Evolutionary conservation across 2,888 invertebrate species (phyloP).

Genomic region (Agrochola circellaris): DNA sequence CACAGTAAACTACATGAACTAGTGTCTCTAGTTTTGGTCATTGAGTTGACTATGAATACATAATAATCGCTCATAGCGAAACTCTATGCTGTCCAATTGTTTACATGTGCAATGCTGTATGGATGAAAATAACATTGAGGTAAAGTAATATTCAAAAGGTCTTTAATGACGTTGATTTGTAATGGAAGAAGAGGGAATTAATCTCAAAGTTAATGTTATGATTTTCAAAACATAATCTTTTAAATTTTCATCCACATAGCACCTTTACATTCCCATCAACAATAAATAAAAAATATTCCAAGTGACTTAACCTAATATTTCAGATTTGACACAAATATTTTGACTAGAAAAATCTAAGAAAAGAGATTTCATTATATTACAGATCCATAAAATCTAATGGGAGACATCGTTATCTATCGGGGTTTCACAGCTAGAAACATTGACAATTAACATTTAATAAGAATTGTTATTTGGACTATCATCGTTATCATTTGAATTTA

Average conservation of each 20-base stretch:
- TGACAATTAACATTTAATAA: conserved; percentile 75
- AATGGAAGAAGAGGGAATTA: not conserved
- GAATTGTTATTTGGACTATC: conserved; percentile 88
- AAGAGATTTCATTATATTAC: conserved; percentile 63
- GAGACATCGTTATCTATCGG: conserved; percentile 75
- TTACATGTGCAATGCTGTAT: conserved; percentile 33
- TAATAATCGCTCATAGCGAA: conserved; percentile 45
- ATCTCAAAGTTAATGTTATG: not conserved
- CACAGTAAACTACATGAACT: conserved; percentile 55
- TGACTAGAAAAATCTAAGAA: conserved; percentile 64
- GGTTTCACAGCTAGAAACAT: conserved; percentile 77
- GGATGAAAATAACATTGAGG: conserved; percentile 38
- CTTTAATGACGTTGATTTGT: not conserved
- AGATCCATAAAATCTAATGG: conserved; percentile 70
- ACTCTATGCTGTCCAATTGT: conserved; percentile 10
- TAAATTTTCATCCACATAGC: conserved; percentile 58
- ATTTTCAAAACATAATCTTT: not conserved
- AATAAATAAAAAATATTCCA: conserved; percentile 44
- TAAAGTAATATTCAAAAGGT: not conserved
- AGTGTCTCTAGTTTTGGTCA: conserved; percentile 72
- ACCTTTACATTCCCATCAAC: conserved; percentile 53
- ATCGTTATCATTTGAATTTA: conserved; percentile 80
- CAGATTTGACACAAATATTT: conserved; percentile 64
- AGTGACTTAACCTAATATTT: conserved; percentile 54
- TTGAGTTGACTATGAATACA: conserved; percentile 49